A percentile compares a stretch with the other conserved stretches of the same genome.
These are phyloP conservation scores for Pseudochirops corinnae DNA, from an alignment of 2,797 vertebrate species.

Conservation along the genomic window DNA sequence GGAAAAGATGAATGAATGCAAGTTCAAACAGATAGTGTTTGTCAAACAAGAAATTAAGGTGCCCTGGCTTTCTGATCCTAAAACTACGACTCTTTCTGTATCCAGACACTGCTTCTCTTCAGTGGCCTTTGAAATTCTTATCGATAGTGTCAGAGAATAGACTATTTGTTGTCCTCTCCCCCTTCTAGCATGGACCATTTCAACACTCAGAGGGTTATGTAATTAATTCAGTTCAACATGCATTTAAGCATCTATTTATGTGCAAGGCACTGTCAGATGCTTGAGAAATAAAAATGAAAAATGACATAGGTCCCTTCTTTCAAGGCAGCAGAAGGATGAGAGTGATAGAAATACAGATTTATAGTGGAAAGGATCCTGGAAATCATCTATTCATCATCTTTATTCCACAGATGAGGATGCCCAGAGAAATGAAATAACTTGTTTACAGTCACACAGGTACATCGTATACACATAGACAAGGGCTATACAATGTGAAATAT, in stretches of 20 bases:
- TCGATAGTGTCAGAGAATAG: neutral
- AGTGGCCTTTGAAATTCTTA: neutral
- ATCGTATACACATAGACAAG: neutral
- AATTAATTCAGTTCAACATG: neutral
- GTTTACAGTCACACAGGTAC: neutral
- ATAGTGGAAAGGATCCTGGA: neutral
- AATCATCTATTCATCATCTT: neutral
- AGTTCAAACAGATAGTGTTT: neutral
- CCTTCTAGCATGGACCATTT: neutral
- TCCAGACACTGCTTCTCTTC: neutral
- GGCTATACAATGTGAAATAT: neutral
- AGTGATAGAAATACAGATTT: neutral
- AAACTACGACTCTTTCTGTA: neutral
- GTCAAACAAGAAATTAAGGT: neutral
- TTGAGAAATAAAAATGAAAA: neutral
- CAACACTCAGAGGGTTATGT: neutral
- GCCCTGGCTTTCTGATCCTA: neutral
- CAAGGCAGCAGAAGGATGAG: neutral
- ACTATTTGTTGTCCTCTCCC: neutral
- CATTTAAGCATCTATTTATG: neutral
- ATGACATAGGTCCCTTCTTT: neutral
- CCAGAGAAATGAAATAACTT: neutral
- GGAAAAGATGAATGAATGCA: neutral
- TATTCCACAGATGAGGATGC: neutral
- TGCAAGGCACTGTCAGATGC: neutral